phyloP scores from a whole-genome alignment of 2,113 vertebrate genomes.

The Larimichthys crocea region DNA sequence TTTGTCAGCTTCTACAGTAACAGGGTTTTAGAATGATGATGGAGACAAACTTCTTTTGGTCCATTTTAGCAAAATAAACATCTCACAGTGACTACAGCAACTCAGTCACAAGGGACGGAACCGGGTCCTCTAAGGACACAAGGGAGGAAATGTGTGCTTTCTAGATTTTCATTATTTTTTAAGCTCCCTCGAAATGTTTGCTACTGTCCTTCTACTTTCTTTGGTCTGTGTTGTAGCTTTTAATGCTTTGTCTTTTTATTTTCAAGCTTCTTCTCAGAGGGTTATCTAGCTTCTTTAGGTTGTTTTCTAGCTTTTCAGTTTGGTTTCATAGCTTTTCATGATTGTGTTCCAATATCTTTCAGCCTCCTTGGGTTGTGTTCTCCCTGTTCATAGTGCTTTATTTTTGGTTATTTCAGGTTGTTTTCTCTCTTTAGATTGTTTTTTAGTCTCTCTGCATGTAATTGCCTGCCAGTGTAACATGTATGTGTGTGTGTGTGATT shows the following conservation, averaged over 20 bases:
- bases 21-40: conserved; percentile 11
- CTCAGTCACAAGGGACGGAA: neutral
- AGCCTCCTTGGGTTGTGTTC: no score
- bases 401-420: neutral
- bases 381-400: no score
- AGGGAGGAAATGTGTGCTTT: neutral
- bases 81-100: neutral
- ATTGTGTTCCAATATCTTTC: no score
- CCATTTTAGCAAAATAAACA: neutral
- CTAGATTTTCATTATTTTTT: neutral
- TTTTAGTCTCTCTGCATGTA: neutral
- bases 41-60: neutral
- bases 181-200: neutral
- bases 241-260: neutral
- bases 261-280: neutral
- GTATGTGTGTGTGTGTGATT: neutral
- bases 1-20: neutral
- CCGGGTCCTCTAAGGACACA: neutral
- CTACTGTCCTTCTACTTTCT: no score
- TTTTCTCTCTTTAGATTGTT: neutral
- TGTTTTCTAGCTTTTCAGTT: no score
- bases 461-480: neutral
- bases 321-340: neutral
- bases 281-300: neutral
- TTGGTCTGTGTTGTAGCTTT: neutral